Conservation (phyloP, 1,140 invertebrate genomes). For the Pseudomyrmex gracilis region DNA sequence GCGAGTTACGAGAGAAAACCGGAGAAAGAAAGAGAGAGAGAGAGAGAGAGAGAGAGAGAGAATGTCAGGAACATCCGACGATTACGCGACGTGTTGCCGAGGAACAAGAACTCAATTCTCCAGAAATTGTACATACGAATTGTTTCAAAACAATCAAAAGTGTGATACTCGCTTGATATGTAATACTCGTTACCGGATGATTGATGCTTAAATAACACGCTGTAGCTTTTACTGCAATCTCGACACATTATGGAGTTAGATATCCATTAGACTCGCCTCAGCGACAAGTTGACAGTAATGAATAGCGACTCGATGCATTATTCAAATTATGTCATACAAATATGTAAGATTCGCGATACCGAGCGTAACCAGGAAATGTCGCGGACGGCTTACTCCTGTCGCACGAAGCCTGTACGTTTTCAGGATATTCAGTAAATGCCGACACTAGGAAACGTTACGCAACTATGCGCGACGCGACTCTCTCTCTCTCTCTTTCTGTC, state of each 20-base stretch:
- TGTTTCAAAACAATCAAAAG: slow-evolving; percentile 1
- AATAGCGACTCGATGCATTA: slow-evolving; percentile 49
- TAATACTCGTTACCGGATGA: no score
- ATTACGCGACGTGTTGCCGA: no score
- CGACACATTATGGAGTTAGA: background rate
- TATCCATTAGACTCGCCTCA: background rate
- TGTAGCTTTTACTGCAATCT: background rate
- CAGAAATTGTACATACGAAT: background rate
- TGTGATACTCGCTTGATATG: background rate
- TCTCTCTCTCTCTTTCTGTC: slow-evolving; percentile 6
- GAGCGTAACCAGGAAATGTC: slow-evolving; percentile 18
- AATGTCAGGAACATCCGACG: background rate
- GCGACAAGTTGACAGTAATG: slow-evolving; percentile 36
- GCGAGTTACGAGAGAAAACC: slow-evolving; percentile 21
- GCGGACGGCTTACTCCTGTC: slow-evolving; percentile 1
- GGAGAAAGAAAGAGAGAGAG: slow-evolving; percentile 8
- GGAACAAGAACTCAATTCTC: no score
- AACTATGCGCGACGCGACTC: slow-evolving; percentile 52
- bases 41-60: slow-evolving; percentile 13
- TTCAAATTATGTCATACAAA: slow-evolving; percentile 32
- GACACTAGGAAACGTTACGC: slow-evolving; percentile 43
- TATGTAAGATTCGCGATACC: slow-evolving; percentile 31
- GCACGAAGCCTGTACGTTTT: slow-evolving; percentile 34
- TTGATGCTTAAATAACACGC: background rate
- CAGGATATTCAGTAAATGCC: slow-evolving; percentile 9